Evolutionary conservation across 1,140 invertebrate species (phyloP).

Genomic region (Heliothis virescens): DNA sequence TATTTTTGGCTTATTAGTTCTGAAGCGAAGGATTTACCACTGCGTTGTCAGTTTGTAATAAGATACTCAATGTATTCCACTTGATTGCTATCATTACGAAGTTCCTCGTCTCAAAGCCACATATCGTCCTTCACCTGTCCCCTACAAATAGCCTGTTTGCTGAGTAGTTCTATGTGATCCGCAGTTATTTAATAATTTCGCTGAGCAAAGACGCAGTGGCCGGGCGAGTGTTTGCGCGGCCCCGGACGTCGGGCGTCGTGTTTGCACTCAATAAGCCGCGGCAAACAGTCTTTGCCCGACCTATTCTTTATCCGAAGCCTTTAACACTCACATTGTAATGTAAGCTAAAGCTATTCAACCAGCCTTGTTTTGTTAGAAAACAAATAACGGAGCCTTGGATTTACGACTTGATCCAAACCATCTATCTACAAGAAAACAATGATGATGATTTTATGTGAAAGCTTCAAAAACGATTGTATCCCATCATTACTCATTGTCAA

Average conservation of each 20-base stretch:
- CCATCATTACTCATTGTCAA: constrained; percentile 36
- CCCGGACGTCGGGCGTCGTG: constrained; percentile 47
- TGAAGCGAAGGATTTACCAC: too few species aligned
- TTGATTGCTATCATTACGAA: neutral
- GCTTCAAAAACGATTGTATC: constrained; percentile 20
- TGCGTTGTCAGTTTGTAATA: too few species aligned
- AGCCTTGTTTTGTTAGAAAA: constrained; percentile 35
- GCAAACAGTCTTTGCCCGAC: constrained; percentile 58
- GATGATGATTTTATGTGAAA: constrained; percentile 17
- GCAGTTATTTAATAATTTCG: constrained; percentile 58
- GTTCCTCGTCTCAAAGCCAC: constrained; percentile 8
- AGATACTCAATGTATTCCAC: neutral
- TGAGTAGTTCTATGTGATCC: constrained; percentile 44
- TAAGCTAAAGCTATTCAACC: constrained; percentile 34
- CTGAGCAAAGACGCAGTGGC: constrained; percentile 46
- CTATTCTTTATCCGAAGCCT: constrained; percentile 56
- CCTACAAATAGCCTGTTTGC: constrained; percentile 24
- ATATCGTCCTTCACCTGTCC: constrained; percentile 24
- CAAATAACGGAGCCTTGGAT: constrained; percentile 1
- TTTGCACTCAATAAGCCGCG: constrained; percentile 66
- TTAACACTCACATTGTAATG: constrained; percentile 42
- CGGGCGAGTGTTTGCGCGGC: constrained; percentile 41
- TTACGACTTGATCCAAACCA: constrained; percentile 10
- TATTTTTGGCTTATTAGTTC: too few species aligned
- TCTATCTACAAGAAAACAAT: constrained; percentile 26